Evolutionary conservation across 2,797 vertebrate genomes (phyloP).

Genomic region (Tolypeutes matacus): DNA sequence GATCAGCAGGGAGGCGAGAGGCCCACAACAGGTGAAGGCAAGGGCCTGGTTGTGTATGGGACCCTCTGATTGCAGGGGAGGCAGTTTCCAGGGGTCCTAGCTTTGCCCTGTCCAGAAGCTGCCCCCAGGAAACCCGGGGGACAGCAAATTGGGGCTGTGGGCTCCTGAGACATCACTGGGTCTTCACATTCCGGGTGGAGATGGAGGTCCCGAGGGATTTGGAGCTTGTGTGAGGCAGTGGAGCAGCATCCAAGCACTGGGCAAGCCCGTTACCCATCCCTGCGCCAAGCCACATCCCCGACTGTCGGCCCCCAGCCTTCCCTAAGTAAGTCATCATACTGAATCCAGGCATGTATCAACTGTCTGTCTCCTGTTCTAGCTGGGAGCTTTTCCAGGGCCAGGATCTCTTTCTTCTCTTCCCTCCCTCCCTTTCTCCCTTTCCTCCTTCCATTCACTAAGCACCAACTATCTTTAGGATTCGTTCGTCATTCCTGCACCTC

Average conservation of each 20-base stretch:
- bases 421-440: neutral
- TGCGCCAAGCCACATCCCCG: neutral
- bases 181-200: neutral
- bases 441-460: neutral
- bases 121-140: neutral
- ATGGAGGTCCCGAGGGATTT: neutral
- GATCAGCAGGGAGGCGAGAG: neutral
- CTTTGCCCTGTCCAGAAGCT: neutral
- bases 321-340: neutral
- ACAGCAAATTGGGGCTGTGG: rapidly evolving
- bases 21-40: neutral
- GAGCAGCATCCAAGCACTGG: neutral
- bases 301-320: neutral
- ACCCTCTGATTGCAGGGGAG: rapidly evolving
- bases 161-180: neutral
- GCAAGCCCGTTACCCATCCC: too few relatives aligned
- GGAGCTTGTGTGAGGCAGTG: neutral
- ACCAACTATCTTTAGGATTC: neutral
- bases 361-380: neutral
- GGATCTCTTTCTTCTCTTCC: too few relatives aligned
- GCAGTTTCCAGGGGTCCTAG: neutral
- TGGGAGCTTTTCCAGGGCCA: conserved; percentile 47
- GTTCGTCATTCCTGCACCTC: neutral
- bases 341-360: neutral
- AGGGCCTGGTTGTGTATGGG: neutral